These are phyloP conservation scores for Sogatella furcifera DNA, from an alignment of 1,140 invertebrate species.

Conservation along the genomic window DNA sequence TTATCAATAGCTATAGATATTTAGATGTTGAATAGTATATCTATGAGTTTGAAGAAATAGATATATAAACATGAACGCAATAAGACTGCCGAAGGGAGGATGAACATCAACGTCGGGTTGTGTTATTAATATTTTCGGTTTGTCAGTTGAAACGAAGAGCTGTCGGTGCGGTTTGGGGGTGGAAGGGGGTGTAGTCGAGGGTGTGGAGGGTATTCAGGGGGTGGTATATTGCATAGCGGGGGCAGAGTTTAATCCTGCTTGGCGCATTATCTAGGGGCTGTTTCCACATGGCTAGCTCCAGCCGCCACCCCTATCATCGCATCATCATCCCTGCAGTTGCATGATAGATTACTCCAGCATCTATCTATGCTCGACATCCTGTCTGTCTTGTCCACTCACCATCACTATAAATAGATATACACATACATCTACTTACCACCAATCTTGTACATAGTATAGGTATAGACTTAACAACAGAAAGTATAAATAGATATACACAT, in stretches of 20 bases:
- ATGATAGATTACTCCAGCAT: background rate
- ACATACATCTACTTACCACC: too few species aligned
- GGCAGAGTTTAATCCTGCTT: background rate
- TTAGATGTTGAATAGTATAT: too few species aligned
- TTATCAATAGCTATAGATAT: too few species aligned
- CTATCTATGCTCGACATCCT: background rate
- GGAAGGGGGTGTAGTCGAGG: background rate
- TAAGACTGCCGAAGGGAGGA: too few species aligned
- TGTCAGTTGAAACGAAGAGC: background rate
- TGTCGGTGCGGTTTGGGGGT: background rate
- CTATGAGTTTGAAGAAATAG: too few species aligned
- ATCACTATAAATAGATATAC: too few species aligned
- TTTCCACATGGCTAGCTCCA: background rate
- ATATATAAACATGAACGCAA: too few species aligned
- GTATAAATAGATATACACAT: too few species aligned
- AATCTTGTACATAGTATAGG: too few species aligned
- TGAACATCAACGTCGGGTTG: too few species aligned
- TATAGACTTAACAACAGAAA: too few species aligned
- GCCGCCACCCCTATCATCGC: background rate
- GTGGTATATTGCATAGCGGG: background rate
- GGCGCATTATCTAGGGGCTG: slow-evolving; percentile 1
- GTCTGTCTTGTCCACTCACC: background rate
- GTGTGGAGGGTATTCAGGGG: background rate
- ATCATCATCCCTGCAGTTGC: background rate
- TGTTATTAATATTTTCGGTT: too few species aligned